Conservation (phyloP, 1,140 invertebrate species). For the Wiebesia pumilae region DNA sequence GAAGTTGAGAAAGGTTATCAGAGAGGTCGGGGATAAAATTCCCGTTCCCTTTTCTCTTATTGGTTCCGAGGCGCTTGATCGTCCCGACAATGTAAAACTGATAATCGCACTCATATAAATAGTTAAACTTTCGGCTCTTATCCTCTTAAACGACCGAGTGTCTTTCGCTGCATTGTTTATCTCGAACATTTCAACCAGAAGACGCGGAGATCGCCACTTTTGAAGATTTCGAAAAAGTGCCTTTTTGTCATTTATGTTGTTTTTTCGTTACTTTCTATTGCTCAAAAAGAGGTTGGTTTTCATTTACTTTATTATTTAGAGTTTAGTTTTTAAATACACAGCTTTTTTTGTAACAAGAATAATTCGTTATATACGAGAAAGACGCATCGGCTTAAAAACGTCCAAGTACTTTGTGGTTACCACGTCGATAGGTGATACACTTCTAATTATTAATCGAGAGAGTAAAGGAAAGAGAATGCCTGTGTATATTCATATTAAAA, state of each 20-base stretch:
- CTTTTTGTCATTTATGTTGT: background rate
- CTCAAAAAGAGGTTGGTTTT: background rate
- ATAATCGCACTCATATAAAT: conserved; percentile 51
- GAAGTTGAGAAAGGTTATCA: conserved; percentile 41
- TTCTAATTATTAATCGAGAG: too few relatives aligned
- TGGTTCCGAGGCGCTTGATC: conserved; percentile 1
- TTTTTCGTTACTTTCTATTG: background rate
- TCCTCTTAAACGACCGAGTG: conserved; percentile 25
- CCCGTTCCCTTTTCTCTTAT: conserved; percentile 29
- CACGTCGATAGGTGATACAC: too few relatives aligned
- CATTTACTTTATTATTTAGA: background rate
- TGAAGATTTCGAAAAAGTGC: background rate
- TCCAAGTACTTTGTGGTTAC: too few relatives aligned
- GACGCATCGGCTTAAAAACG: too few relatives aligned
- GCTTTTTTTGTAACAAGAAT: background rate
- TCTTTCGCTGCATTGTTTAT: background rate
- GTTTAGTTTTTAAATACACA: background rate
- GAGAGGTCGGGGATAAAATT: conserved; percentile 34
- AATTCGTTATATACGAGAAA: too few relatives aligned
- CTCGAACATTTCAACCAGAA: background rate
- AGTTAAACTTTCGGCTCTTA: conserved; percentile 42
- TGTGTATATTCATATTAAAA: too few relatives aligned
- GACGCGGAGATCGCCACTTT: background rate
- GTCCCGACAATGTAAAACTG: conserved; percentile 18
- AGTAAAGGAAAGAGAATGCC: too few relatives aligned